These are phyloP conservation scores for Amorpha juglandis DNA, from an alignment of 2,888 invertebrate genomes.

Conservation along the genomic window DNA sequence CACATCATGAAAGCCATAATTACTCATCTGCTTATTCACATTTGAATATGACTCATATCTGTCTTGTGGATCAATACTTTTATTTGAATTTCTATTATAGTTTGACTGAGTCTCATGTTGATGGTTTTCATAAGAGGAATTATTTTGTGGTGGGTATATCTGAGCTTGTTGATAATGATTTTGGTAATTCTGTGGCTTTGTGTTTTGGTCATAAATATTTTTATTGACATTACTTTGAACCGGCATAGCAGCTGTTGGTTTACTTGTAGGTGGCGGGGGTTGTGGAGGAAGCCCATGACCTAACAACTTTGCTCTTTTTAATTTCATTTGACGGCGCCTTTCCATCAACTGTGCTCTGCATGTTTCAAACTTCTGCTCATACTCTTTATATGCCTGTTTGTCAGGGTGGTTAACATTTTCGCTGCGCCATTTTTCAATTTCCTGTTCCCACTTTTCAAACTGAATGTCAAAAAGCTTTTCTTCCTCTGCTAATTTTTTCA, in stretches of 20 bases:
- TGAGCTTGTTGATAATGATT: constrained; percentile 36
- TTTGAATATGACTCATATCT: constrained; percentile 58
- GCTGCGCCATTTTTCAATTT: constrained; percentile 95
- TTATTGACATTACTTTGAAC: constrained; percentile 39
- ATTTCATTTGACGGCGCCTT: constrained; percentile 91
- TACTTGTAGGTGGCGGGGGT: constrained; percentile 42
- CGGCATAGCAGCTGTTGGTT: constrained; percentile 49
- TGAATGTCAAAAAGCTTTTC: constrained; percentile 94
- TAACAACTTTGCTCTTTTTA: constrained; percentile 79
- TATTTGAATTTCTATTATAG: constrained; percentile 51
- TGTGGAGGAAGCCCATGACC: constrained; percentile 48
- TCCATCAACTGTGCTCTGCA: constrained; percentile 91
- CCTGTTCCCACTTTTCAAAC: constrained; percentile 95
- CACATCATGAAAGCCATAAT: constrained; percentile 33
- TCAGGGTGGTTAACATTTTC: constrained; percentile 97
- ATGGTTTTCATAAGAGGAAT: constrained; percentile 44
- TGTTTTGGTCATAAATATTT: constrained; percentile 40
- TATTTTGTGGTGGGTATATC: constrained; percentile 44
- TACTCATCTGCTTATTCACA: constrained; percentile 41
- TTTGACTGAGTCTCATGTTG: constrained; percentile 44
- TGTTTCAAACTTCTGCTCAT: constrained; percentile 94
- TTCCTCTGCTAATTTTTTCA: constrained; percentile 83
- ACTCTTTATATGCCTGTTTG: constrained; percentile 92
- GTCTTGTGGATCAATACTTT: constrained; percentile 53
- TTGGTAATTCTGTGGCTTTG: constrained; percentile 40